Evolutionary conservation across 2,113 vertebrate species (phyloP).

Genomic region (Cyprichromis sp.): DNA sequence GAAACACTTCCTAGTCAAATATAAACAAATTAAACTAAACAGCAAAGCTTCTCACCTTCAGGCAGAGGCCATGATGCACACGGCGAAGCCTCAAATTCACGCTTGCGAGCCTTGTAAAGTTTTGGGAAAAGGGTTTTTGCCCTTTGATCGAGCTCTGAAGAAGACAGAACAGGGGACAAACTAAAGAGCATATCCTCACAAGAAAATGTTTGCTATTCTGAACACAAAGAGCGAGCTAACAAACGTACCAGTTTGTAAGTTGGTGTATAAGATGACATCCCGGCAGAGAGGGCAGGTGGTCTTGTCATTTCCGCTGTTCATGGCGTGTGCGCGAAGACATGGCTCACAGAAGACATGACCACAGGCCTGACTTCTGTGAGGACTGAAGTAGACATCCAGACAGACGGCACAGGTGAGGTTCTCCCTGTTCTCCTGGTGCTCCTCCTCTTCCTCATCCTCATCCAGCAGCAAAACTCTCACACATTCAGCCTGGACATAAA

Average conservation of each 20-base stretch:
- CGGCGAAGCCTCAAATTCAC: constrained; percentile 49
- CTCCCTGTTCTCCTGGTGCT: constrained; percentile 50
- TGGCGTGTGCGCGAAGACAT: constrained; percentile 85
- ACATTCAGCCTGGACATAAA: neutral
- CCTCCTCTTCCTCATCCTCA: neutral
- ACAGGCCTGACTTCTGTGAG: constrained; percentile 87
- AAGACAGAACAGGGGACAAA: neutral
- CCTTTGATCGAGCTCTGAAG: constrained; percentile 61
- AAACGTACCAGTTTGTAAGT: constrained; percentile 42
- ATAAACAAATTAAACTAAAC: neutral
- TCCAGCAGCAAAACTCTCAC: neutral
- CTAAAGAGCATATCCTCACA: neutral
- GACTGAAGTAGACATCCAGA: constrained; percentile 89
- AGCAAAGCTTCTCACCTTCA: constrained; percentile 43
- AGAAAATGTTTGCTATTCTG: neutral
- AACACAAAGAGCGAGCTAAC: neutral
- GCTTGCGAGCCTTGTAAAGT: constrained; percentile 40
- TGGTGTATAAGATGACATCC: constrained; percentile 79
- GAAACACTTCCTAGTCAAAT: neutral
- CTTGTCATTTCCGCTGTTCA: constrained; percentile 72
- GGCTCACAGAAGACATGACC: constrained; percentile 92
- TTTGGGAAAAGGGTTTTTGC: constrained; percentile 56
- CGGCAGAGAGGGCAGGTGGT: constrained; percentile 88
- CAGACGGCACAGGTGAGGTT: constrained; percentile 87
- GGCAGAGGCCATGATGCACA: constrained; percentile 68